These are phyloP conservation scores for Pachyramphus minor DNA, from an alignment of 2,113 vertebrate species.

Conservation along the genomic window DNA sequence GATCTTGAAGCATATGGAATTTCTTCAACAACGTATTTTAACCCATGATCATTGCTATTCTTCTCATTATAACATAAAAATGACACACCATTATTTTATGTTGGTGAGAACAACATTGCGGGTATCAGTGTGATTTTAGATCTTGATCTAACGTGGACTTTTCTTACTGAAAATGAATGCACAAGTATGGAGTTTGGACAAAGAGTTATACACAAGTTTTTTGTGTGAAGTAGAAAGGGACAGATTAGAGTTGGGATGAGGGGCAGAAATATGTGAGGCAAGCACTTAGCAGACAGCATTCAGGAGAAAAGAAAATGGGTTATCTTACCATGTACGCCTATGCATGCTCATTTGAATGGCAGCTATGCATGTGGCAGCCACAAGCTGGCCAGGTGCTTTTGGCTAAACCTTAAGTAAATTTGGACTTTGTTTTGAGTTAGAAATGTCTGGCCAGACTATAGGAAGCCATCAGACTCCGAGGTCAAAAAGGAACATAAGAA, in stretches of 20 bases:
- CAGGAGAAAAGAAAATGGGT: not conserved
- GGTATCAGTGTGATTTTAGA: not conserved
- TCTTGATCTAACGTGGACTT: not conserved
- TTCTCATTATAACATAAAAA: not conserved
- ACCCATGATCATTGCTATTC: not conserved
- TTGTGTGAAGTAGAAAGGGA: not conserved
- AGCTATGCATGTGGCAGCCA: not conserved
- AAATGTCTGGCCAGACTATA: not conserved
- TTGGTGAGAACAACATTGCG: not conserved
- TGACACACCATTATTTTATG: rapidly evolving
- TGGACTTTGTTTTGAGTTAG: not conserved
- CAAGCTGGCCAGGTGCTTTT: not conserved
- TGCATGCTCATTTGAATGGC: not conserved
- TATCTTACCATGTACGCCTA: not conserved
- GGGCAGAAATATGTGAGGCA: not conserved
- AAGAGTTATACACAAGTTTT: not conserved
- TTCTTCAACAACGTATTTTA: not conserved
- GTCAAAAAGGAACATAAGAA: not conserved
- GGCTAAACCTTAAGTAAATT: not conserved
- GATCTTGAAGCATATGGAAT: not conserved
- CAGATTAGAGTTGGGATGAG: not conserved
- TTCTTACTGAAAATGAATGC: not conserved
- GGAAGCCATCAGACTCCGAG: not conserved
- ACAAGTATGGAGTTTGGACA: not conserved
- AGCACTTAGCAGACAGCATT: not conserved